phyloP scores from a whole-genome alignment of 2,113 vertebrate genomes.

The Salvelinus namaycush region DNA sequence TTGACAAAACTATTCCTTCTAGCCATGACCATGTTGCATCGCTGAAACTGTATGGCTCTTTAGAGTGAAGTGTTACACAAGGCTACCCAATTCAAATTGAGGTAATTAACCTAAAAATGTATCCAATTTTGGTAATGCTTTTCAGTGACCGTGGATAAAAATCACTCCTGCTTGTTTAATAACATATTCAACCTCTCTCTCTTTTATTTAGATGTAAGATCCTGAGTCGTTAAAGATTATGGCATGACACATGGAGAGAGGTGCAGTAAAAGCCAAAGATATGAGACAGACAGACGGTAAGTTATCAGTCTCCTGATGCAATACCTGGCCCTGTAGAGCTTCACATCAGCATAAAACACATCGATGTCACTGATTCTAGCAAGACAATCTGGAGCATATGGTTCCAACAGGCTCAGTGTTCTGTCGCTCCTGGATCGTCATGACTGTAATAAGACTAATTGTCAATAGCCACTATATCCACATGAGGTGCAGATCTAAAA shows the following conservation, averaged over 20 bases:
- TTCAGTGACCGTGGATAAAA: constrained; percentile 64
- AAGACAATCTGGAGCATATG: too few relatives aligned
- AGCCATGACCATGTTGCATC: background rate
- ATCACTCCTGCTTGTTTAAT: constrained; percentile 56
- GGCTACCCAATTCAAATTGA: constrained; percentile 49
- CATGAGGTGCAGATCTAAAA: too few relatives aligned
- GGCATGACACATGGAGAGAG: constrained; percentile 32
- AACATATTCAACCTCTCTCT: constrained; percentile 47
- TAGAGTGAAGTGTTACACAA: constrained; percentile 34
- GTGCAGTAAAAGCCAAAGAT: constrained; percentile 53
- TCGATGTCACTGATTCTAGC: too few relatives aligned
- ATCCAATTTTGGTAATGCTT: constrained; percentile 67
- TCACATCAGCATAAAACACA: too few relatives aligned
- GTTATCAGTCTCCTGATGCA: constrained; percentile 43
- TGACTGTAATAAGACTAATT: too few relatives aligned
- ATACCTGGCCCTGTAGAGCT: too few relatives aligned
- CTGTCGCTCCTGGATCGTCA: too few relatives aligned
- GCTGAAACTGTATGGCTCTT: constrained; percentile 19
- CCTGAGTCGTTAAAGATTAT: constrained; percentile 64
- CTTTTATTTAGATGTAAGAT: constrained; percentile 54
- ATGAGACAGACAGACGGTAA: constrained; percentile 26
- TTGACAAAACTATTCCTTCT: too few relatives aligned
- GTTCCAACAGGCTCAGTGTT: too few relatives aligned
- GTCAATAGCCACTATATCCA: too few relatives aligned
- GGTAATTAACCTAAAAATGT: constrained; percentile 70